Evolutionary conservation across 2,113 vertebrate genomes (phyloP).

Genomic region (Boleophthalmus pectinirostris): DNA sequence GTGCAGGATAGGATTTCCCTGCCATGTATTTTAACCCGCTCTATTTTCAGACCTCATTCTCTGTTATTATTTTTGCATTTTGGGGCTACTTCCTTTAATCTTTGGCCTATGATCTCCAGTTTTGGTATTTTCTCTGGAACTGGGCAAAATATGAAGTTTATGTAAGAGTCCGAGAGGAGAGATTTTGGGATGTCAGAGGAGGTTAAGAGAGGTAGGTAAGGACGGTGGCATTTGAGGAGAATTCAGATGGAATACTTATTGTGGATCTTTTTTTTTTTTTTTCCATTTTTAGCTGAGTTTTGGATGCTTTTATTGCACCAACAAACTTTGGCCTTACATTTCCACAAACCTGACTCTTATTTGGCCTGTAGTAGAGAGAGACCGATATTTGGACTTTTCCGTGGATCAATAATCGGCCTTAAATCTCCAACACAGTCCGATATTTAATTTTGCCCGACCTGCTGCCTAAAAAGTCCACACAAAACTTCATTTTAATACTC

Average conservation of each 20-base stretch:
- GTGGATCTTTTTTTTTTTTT: too few species aligned
- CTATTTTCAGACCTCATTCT: conserved; percentile 77
- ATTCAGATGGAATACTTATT: background rate
- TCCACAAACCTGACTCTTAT: too few species aligned
- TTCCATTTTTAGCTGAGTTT: too few species aligned
- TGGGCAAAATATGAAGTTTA: conserved; percentile 40
- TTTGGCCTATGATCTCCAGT: conserved; percentile 60
- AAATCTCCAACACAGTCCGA: too few species aligned
- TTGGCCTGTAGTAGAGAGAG: too few species aligned
- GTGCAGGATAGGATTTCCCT: conserved; percentile 74
- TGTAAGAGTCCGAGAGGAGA: conserved; percentile 6
- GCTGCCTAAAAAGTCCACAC: too few species aligned
- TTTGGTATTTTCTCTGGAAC: conserved; percentile 72
- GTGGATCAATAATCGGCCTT: too few species aligned
- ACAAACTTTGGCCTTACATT: too few species aligned
- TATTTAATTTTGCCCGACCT: too few species aligned
- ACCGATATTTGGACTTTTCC: too few species aligned
- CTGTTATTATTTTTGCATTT: conserved; percentile 81
- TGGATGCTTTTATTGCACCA: too few species aligned
- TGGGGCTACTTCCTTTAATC: conserved; percentile 76
- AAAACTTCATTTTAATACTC: too few species aligned
- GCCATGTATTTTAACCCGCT: conserved; percentile 69
- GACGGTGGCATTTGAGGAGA: background rate
- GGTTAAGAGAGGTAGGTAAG: background rate
- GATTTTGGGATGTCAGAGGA: conserved; percentile 1